Percentiles rank a stretch among this genome's conserved stretches.
phyloP scores from a whole-genome alignment of 2,113 vertebrate species.

The Tamias sibiricus region DNA sequence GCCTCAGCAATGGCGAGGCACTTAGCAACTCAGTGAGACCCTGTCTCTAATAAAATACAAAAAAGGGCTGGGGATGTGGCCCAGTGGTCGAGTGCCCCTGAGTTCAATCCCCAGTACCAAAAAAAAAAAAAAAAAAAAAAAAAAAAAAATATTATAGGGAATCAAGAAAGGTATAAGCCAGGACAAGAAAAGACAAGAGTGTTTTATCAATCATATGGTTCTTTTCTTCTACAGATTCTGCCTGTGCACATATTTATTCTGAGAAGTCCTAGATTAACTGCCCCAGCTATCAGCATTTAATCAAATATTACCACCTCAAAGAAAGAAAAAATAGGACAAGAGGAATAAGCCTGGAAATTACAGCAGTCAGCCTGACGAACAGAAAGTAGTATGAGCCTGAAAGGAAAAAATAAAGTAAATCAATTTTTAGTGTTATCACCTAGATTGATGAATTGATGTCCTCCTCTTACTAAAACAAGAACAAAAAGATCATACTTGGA shows the following conservation, averaged over 20 bases:
- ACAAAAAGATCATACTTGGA: not conserved
- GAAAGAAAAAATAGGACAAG: constrained; percentile 31
- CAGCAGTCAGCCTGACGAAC: not conserved
- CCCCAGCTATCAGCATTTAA: not conserved
- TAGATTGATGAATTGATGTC: not conserved
- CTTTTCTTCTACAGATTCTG: constrained; percentile 11
- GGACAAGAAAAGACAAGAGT: constrained; percentile 14
- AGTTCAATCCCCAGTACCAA: no score
- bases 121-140: no score
- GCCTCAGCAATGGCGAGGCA: no score
- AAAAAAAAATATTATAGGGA: constrained; percentile 68
- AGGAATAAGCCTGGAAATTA: constrained; percentile 46
- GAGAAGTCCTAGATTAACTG: not conserved
- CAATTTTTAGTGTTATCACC: not conserved
- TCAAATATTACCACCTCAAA: constrained; percentile 34
- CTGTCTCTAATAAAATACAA: no score
- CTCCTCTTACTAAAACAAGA: constrained; percentile 26
- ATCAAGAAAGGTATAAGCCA: constrained; percentile 63
- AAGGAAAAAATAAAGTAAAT: not conserved
- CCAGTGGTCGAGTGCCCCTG: no score
- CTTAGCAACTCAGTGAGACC: no score
- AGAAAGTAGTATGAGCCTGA: not conserved
- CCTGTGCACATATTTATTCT: not conserved
- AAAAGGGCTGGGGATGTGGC: no score
- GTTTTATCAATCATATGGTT: not conserved